phyloP scores from a whole-genome alignment of 2,888 invertebrate species.

The Sepioteuthis lessoniana region DNA sequence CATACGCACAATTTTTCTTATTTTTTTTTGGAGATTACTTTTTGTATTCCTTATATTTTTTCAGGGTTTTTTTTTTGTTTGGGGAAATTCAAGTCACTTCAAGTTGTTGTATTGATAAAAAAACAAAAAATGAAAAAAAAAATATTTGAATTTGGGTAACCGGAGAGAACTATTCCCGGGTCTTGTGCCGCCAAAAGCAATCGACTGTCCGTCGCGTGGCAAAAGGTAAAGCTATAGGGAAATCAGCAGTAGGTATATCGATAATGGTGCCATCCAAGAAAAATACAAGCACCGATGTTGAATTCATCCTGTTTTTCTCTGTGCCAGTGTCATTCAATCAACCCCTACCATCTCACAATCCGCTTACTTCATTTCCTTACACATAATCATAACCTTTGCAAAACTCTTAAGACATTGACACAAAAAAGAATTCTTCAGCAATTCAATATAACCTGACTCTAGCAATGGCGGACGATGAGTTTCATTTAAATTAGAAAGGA shows the following conservation, averaged over 20 bases:
- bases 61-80: not conserved
- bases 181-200: not conserved
- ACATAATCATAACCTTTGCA: slow-evolving; percentile 17
- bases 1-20: too few relatives aligned
- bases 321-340: not conserved
- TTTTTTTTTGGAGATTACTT: too few relatives aligned
- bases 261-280: not conserved
- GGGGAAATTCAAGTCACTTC: not conserved
- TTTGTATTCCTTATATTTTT: not conserved
- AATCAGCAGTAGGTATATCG: not conserved
- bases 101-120: not conserved
- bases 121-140: not conserved
- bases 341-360: not conserved
- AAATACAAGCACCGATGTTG: not conserved
- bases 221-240: not conserved
- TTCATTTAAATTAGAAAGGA: not conserved
- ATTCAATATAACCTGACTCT: not conserved
- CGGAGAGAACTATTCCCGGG: not conserved
- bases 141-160: not conserved
- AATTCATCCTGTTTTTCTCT: not conserved
- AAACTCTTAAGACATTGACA: not conserved
- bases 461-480: not conserved
- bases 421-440: not conserved
- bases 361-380: not conserved
- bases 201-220: not conserved